phyloP scores from a whole-genome alignment of 35 echinoderm and acorn worm genomes.

The Strongylocentrotus purpuratus region DNA sequence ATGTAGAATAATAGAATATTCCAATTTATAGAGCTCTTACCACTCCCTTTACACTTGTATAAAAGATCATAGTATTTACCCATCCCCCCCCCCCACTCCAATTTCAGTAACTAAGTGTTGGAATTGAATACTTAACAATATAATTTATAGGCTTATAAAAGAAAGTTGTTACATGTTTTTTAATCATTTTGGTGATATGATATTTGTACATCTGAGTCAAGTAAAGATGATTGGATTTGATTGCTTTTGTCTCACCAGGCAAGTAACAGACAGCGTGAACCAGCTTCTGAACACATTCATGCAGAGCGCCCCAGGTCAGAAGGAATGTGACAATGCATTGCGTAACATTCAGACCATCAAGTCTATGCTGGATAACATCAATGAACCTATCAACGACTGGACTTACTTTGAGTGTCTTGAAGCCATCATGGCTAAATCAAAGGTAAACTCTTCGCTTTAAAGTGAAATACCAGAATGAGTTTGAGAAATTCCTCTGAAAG shows the following conservation, averaged over 20 bases:
- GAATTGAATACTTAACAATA: too few relatives aligned
- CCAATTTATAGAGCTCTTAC: too few relatives aligned
- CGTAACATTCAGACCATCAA: conserved; percentile 93
- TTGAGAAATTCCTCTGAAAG: too few relatives aligned
- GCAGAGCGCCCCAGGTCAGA: conserved; percentile 95
- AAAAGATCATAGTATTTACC: too few relatives aligned
- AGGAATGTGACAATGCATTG: conserved; percentile 91
- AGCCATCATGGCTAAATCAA: conserved; percentile 87
- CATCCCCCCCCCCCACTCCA: too few relatives aligned
- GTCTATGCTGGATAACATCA: conserved; percentile 93
- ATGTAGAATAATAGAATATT: too few relatives aligned
- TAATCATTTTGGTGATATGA: too few relatives aligned
- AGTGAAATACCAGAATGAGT: not conserved
- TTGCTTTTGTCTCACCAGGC: conserved; percentile 52
- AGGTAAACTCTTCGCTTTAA: conserved; percentile 51
- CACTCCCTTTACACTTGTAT: too few relatives aligned
- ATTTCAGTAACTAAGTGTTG: too few relatives aligned
- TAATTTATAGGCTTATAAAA: too few relatives aligned
- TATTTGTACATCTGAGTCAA: too few relatives aligned
- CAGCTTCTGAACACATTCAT: conserved; percentile 92
- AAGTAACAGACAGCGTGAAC: conserved; percentile 93
- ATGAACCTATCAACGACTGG: conserved; percentile 93
- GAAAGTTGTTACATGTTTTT: too few relatives aligned
- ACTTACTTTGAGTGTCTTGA: conserved; percentile 97
- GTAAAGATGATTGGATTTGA: not conserved